Evolutionary conservation across 2,888 invertebrate genomes (phyloP).

Genomic region (Agrochola macilenta): DNA sequence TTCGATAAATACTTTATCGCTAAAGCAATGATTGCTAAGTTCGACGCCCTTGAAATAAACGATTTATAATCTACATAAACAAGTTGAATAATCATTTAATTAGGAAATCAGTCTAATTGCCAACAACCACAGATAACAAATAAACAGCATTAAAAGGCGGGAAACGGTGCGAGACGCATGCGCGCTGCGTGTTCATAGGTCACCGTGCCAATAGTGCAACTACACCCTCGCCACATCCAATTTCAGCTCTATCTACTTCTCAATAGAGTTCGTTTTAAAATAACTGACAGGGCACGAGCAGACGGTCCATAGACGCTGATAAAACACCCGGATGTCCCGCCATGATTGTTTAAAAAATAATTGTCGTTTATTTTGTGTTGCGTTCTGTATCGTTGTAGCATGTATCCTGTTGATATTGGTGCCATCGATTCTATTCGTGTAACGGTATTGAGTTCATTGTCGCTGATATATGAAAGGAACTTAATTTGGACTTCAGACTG

Average conservation of each 20-base stretch:
- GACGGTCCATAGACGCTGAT: slow-evolving; percentile 72
- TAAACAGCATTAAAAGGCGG: slow-evolving; percentile 48
- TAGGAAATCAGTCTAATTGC: slow-evolving; percentile 53
- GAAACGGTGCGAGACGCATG: slow-evolving; percentile 63
- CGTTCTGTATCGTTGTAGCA: slow-evolving; percentile 55
- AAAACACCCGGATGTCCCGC: slow-evolving; percentile 75
- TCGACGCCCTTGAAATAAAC: slow-evolving; percentile 42
- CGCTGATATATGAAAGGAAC: slow-evolving; percentile 33
- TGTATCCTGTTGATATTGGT: slow-evolving; percentile 63
- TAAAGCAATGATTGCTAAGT: slow-evolving; percentile 12
- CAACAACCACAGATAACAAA: slow-evolving; percentile 59
- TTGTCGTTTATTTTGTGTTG: slow-evolving; percentile 43
- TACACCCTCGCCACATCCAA: slow-evolving; percentile 1
- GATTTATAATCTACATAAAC: slow-evolving; percentile 39
- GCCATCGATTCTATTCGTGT: slow-evolving; percentile 61
- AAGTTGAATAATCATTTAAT: slow-evolving; percentile 52
- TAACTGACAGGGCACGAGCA: slow-evolving; percentile 48
- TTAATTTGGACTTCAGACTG: slow-evolving; percentile 34
- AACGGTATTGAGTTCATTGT: slow-evolving; percentile 58
- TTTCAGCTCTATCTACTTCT: slow-evolving; percentile 4
- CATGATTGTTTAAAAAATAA: slow-evolving; percentile 57
- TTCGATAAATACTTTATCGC: slow-evolving; percentile 21
- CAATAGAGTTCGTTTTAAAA: slow-evolving; percentile 14
- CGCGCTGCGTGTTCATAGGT: slow-evolving; percentile 65
- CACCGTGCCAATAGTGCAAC: slow-evolving; percentile 64